phyloP scores from a whole-genome alignment of 2,888 invertebrate species.

The Punctoribates punctum region DNA sequence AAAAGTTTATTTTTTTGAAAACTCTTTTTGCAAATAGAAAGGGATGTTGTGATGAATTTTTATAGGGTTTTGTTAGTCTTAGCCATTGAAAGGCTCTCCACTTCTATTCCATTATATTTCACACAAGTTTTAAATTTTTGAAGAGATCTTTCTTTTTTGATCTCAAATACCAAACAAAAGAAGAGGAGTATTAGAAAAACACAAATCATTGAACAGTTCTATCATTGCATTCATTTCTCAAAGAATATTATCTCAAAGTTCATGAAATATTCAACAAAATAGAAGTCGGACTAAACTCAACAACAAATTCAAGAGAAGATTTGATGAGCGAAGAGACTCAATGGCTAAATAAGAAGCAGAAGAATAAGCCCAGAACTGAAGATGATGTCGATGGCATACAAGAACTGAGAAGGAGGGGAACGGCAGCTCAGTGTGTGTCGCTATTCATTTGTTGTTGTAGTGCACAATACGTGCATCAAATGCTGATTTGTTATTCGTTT shows the following conservation, averaged over 20 bases:
- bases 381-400: not conserved
- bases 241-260: conserved; percentile 31
- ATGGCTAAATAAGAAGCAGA: conserved; percentile 20
- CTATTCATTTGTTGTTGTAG: conserved; percentile 1
- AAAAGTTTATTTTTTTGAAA: too few relatives aligned
- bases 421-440: not conserved
- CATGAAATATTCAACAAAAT: conserved; percentile 37
- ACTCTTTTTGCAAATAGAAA: too few relatives aligned
- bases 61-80: too few relatives aligned
- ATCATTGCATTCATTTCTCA: conserved; percentile 12
- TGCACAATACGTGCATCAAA: conserved; percentile 24
- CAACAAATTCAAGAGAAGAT: conserved; percentile 11
- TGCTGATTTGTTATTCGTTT: conserved; percentile 34
- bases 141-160: not conserved
- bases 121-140: not conserved
- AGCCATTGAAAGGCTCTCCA: too few relatives aligned
- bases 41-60: too few relatives aligned
- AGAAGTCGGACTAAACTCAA: not conserved
- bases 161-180: not conserved
- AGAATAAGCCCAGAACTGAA: not conserved
- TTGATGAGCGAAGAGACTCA: conserved; percentile 20
- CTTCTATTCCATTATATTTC: not conserved
- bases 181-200: not conserved
- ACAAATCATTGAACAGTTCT: conserved; percentile 13
- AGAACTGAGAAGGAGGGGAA: not conserved